Conservation (phyloP, 1,140 invertebrate species). For the Ostrea denselamellosa region DNA sequence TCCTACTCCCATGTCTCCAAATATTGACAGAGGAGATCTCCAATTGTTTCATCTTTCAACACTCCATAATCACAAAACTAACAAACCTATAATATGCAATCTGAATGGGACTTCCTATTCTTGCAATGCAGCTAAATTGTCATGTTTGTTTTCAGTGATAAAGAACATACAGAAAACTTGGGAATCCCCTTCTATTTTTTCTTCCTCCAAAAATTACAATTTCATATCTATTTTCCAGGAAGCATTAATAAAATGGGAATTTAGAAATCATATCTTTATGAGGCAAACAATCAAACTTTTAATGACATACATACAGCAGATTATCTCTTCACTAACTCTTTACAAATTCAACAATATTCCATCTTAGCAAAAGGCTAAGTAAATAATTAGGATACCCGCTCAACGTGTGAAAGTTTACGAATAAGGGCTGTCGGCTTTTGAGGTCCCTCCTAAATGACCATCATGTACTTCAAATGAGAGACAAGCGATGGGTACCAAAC, state of each 20-base stretch:
- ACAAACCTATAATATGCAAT: neutral
- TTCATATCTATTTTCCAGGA: neutral
- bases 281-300: neutral
- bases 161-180: neutral
- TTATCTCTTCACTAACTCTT: slow-evolving; percentile 13
- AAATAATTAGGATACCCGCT: slow-evolving; percentile 31
- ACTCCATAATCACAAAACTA: neutral
- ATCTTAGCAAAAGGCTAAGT: neutral
- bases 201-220: neutral
- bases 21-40: slow-evolving; percentile 1
- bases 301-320: neutral
- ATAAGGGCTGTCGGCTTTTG: slow-evolving; percentile 19
- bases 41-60: slow-evolving; percentile 9
- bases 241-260: neutral
- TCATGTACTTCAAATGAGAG: slow-evolving; percentile 35
- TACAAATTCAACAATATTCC: slow-evolving; percentile 24
- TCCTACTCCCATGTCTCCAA: neutral
- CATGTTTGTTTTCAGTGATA: slow-evolving; percentile 2
- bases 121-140: neutral
- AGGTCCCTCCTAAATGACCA: slow-evolving; percentile 38
- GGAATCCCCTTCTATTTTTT: neutral
- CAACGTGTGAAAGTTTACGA: slow-evolving; percentile 28
- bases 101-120: neutral
- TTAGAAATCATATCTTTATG: neutral
- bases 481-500: slow-evolving; percentile 30